Evolutionary conservation across 2,113 vertebrate genomes (phyloP), one percentile per base, ranked within the genome.

Genomic region (Vimba vimba): DNA sequence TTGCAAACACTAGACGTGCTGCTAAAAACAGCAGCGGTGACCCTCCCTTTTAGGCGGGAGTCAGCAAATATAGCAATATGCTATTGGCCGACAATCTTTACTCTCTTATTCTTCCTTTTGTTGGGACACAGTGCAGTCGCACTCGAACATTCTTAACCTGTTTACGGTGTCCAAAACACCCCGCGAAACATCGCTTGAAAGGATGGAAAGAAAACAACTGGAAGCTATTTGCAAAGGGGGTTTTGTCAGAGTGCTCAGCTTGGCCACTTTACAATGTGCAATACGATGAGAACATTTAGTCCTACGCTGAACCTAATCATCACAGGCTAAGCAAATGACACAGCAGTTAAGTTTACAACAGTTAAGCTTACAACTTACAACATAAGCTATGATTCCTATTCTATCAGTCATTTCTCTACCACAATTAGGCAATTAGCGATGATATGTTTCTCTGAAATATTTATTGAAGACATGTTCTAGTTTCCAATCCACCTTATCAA

Each of bases 1-100:
- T 50, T 74, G n/a, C 79, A 87, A 85, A 86, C 79, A 80, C 52
- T 50, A 87, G 71, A 45, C 68, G 77, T 27, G 81, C 83, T 83
- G 73, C 83, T 87, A 83, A 85, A 90, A 79, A 39, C 4, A 23
- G 81, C 66, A 3, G 50, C 86, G 50, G 84, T 88, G 82, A 85
- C 88, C n/a, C 39, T 60, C 79, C 87, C 82, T 74, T 85, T 79
- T 85, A 69, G 85, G 17, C 0, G 43, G 25, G 5, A 81, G 39
- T 4, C 57, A 83, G 6, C 13, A 66, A 50, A 43, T 43, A 39
- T 39, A 39, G 39, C 39, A 39, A 39, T 39, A 9, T 30, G 13
- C 75, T n/a, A 79, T 83, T 62, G 75, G 62, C 50, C 4, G 7
- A 23, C 25, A 83, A 6, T 66, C 33, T n/a, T 66, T 33, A 55